Conservation (phyloP, 2,113 vertebrate species). For the Hypocryptadius cinnamomeus region DNA sequence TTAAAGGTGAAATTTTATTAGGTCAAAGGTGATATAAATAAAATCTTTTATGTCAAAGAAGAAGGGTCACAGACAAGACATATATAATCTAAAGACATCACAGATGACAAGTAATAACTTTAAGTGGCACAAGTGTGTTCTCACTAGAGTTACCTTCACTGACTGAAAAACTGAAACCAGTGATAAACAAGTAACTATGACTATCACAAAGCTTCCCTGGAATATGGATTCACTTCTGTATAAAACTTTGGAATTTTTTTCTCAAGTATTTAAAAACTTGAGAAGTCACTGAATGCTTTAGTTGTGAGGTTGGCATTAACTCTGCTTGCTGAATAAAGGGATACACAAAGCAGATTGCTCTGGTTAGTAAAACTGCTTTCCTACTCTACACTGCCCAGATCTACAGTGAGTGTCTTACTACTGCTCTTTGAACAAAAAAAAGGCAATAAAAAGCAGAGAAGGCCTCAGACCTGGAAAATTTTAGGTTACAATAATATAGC, state of each 20-base stretch:
- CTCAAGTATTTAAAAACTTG: background rate
- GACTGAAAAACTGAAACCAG: slow-evolving; percentile 57
- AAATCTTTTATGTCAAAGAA: slow-evolving; percentile 70
- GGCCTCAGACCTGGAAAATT: background rate
- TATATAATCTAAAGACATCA: slow-evolving; percentile 72
- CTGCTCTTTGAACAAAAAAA: background rate
- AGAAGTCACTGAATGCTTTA: background rate
- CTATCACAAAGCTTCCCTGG: background rate
- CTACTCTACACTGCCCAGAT: background rate
- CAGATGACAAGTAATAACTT: slow-evolving; percentile 84
- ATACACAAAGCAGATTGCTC: background rate
- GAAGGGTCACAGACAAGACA: slow-evolving; percentile 56
- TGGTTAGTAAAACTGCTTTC: background rate
- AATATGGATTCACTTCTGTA: background rate
- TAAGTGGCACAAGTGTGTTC: slow-evolving; percentile 67
- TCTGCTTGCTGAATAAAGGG: background rate
- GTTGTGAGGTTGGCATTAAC: background rate
- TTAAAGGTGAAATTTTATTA: slow-evolving; percentile 79
- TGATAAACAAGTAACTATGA: background rate
- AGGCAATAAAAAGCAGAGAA: background rate
- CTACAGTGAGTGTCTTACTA: background rate
- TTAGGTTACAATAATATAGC: background rate
- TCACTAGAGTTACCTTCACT: slow-evolving; percentile 39
- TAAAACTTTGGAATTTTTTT: background rate
- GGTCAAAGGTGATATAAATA: slow-evolving; percentile 78